Percentiles rank a stretch among this genome's conserved stretches.
phyloP scores from a whole-genome alignment of 2,888 invertebrate species.

The Parthenolecanium corni region DNA sequence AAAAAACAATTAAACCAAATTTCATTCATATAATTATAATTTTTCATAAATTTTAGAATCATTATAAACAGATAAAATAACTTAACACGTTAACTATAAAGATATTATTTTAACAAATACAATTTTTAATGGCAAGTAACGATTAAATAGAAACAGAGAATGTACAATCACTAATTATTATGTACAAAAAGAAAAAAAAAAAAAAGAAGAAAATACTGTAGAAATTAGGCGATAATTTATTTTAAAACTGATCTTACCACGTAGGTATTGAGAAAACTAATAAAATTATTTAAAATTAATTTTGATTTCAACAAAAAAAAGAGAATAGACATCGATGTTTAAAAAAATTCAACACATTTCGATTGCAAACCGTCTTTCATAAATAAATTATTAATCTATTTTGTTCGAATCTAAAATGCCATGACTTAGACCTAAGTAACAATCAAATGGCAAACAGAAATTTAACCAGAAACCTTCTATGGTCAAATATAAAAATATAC shows the following conservation, averaged over 20 bases:
- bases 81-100: slow-evolving; percentile 20
- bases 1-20: slow-evolving; percentile 47
- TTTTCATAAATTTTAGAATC: slow-evolving; percentile 15
- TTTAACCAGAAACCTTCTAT: background rate
- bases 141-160: slow-evolving; percentile 23
- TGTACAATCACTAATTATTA: slow-evolving; percentile 5
- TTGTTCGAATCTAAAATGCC: too few species aligned
- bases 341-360: background rate
- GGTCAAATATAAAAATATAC: slow-evolving; percentile 3
- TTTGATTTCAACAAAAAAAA: slow-evolving; percentile 9
- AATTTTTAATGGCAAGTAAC: slow-evolving; percentile 22
- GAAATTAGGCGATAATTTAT: background rate
- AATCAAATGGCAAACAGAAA: background rate
- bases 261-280: background rate
- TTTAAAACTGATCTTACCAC: background rate
- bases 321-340: background rate
- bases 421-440: too few species aligned
- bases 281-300: background rate
- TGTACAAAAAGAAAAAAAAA: background rate
- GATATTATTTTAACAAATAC: slow-evolving; percentile 21
- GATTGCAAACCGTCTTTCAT: too few species aligned
- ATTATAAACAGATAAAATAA: slow-evolving; percentile 23
- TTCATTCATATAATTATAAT: slow-evolving; percentile 20
- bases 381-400: too few species aligned
- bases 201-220: background rate